Conservation (phyloP, 2,888 invertebrate species). For the Tinea trinotella region DNA sequence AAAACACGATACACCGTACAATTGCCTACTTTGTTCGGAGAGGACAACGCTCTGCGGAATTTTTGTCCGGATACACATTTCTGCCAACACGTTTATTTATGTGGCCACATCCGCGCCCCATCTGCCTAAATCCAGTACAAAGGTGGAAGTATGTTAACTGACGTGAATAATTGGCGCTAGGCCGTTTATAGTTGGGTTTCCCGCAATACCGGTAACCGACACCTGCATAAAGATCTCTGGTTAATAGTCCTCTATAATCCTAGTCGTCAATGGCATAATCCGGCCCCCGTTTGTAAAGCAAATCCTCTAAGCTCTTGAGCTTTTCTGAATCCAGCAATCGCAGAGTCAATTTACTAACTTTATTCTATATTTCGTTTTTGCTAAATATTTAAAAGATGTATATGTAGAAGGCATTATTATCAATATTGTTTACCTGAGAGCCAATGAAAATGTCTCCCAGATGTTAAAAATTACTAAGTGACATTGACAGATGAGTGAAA, state of each 20-base stretch:
- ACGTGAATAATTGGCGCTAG: background rate
- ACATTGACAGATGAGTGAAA: slow-evolving; percentile 60
- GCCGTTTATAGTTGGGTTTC: slow-evolving; percentile 1
- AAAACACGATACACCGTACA: background rate
- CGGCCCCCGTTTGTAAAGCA: slow-evolving; percentile 20
- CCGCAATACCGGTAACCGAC: background rate
- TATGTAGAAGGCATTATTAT: background rate
- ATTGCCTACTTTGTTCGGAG: background rate
- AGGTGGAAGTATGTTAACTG: slow-evolving; percentile 2
- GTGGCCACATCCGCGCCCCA: slow-evolving; percentile 16
- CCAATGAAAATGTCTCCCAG: background rate
- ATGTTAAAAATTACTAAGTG: slow-evolving; percentile 52
- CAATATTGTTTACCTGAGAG: background rate
- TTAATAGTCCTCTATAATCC: slow-evolving; percentile 28
- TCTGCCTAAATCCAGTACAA: slow-evolving; percentile 18
- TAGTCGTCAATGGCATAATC: slow-evolving; percentile 26
- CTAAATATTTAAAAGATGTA: background rate
- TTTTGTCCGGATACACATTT: slow-evolving; percentile 16
- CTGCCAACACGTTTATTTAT: slow-evolving; percentile 20
- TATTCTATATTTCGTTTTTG: background rate
- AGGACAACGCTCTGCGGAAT: slow-evolving; percentile 4
- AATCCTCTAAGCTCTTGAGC: slow-evolving; percentile 2
- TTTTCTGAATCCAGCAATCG: background rate
- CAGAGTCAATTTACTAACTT: background rate
- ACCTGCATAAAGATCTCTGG: slow-evolving; percentile 11